A percentile compares a stretch with the other conserved stretches of the same genome.
phyloP scores from a whole-genome alignment of 2,797 vertebrate species.

The Myripristis murdjan region DNA sequence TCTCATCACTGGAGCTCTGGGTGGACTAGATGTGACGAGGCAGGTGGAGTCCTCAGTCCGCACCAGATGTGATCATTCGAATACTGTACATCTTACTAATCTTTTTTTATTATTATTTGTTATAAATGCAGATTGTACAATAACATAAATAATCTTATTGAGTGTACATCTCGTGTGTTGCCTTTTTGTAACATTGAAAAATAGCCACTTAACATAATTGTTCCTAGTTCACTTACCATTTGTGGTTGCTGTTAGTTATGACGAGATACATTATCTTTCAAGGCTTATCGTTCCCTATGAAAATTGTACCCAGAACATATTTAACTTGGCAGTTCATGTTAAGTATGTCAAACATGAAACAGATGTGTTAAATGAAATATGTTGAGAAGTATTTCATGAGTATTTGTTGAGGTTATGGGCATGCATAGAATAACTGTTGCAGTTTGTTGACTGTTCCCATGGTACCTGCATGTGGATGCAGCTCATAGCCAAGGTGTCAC shows the following conservation, averaged over 20 bases:
- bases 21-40: constrained; percentile 62
- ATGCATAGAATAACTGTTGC: constrained; percentile 12
- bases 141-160: constrained; percentile 89
- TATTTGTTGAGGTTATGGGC: constrained; percentile 3
- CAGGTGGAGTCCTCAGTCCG: constrained; percentile 63
- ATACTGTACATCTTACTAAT: constrained; percentile 87
- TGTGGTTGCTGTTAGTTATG: constrained; percentile 10
- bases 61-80: constrained; percentile 78
- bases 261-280: constrained; percentile 13
- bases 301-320: constrained; percentile 9
- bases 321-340: constrained; percentile 18
- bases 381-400: not conserved
- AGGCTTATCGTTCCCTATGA: constrained; percentile 12
- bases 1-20: constrained; percentile 76
- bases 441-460: constrained; percentile 2
- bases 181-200: constrained; percentile 72
- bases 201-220: constrained; percentile 22
- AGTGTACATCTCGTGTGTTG: constrained; percentile 80
- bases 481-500: constrained; percentile 20
- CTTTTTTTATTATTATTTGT: constrained; percentile 86
- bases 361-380: constrained; percentile 27
- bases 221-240: constrained; percentile 26
- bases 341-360: constrained; percentile 33
- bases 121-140: constrained; percentile 88
- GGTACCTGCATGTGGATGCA: constrained; percentile 20